Base-by-base conservation (phyloP, 1,140 invertebrate species). In the Camponotus vicinus region DNA sequence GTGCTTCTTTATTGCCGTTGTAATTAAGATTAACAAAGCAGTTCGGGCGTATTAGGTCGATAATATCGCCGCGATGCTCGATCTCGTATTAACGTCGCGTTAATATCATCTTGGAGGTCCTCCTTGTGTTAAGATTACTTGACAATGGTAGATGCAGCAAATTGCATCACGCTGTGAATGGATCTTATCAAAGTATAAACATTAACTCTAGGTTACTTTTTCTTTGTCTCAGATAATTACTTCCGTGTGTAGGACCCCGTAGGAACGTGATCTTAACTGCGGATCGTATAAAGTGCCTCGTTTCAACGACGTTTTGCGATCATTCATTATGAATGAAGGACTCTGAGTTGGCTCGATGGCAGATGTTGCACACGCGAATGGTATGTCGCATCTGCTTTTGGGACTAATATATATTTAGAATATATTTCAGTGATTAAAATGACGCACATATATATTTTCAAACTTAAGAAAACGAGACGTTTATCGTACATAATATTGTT, bases 11-110 rank as follows among this genome's bases (percentile, higher is more conserved):
- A 76, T 55, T 63, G 15, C 21, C 32, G 42, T 75, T 69, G 69
- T 75, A 88, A 83, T 87, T 86, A 76, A 83, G 85, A 88, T 82
- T 70, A 86, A 86, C 85, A 86, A 83, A 86, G 70, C 63, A 86
- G 63, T 86, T 76, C 34, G 59, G 55, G 18, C 15, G 15, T 83
- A 61, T 86, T 66, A 63, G 55, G 49, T 61, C 55, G 70, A 86
- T 83, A 83, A 73, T 66, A 82, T 86, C 70, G n/a, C 61, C 55
- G 40, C 18, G 42, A 32, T 69, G 79, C 79, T 61, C 61, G 55
- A 75, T 75, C 8, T 27, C 18, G 67, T n/a, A 61, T 73, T 73
- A 18, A 73, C 37, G 40, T 13, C 27, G 67, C 52, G 55, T 83
- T 52, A 52, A 83, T 83, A 55, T 83, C 52, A 83, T 83, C 78